Evolutionary conservation across 1,140 invertebrate genomes (phyloP), one percentile per base, ranked within the genome.

Genomic region (Nephila pilipes): DNA sequence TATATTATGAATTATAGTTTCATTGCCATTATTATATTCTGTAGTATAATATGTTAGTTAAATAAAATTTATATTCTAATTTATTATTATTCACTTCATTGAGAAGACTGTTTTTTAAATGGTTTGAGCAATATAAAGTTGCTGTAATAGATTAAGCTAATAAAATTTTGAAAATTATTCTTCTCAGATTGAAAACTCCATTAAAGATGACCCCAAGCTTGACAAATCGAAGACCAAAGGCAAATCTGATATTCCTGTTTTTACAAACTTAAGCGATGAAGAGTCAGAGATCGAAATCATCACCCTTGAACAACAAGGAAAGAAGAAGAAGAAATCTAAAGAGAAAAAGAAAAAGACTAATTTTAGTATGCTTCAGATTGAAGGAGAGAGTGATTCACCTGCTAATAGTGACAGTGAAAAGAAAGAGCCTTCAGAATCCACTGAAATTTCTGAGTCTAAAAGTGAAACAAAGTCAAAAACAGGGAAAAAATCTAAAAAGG

Each of bases 381-480:
- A 94, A 46, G 93, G 89, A 57, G 92, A 90, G 22, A 83, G 63
- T 18, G 63, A 38, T 20, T 54, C 20, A 46, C 54, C 54, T 58
- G 46, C 25, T 38, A 25, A 32, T 22, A 29, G 89, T 46, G 57
- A 87, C n/a, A 93, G 89, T 81, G 85, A 38, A n/a, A 87, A 90
- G 25, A 85, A 94, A 90, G 69, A 93, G 18, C 32, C 90, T 60
- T 12, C 55, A 22, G 38, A 85, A 55, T 60, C 58, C 18, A 16
- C 25, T 2, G 89, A 93, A 54, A 38, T 80, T 14, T 22, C 54
- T 32, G 55, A 54, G 4, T 20, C 54, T 60, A 95, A 95, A 88
- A 94, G 54, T 22, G 95, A 85, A 94, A 87, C 91, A n/a, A 81
- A 58, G 10, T 95, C 60, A 94, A 94, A 80, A 94, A 94, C 75